Base-by-base conservation (phyloP, 1,140 invertebrate genomes). In the Penaeus vannamei region DNA sequence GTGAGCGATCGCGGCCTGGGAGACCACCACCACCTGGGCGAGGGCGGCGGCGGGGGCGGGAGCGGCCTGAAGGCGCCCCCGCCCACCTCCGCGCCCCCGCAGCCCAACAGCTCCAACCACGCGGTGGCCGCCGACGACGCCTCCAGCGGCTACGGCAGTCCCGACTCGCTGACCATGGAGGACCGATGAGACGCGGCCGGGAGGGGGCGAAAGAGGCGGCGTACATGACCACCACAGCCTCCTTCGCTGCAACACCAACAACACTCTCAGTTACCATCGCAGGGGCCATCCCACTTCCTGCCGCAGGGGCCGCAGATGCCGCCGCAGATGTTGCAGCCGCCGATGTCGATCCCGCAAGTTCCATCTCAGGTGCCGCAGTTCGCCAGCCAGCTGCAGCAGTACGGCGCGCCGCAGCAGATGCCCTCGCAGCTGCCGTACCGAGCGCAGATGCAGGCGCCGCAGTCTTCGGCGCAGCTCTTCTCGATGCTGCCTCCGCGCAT, bases 71-170 rank as follows among this genome's bases (percentile, higher is more conserved):
- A 87, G 72, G 82, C 87, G 60, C 84, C 29, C 42, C 86, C 85
- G 14, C 69, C 84, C 46, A 80, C 60, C 64, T 66, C 86, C 23
- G 79, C 86, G 26, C 29, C 64, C 26, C 84, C 60, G 32, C 89
- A 83, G 36, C 80, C 82, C 69, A 90, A 84, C 72, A 83, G 69
- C 85, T 84, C 85, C 69, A 87, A 87, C 26, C 89, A 91, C 61
- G 90, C 87, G 82, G 90, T 84, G 64, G 84, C 81, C 76, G 91
- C 90, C 66, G 91, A 91, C 85, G 91, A 91, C 80, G 91, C 91
- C 14, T 91, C 90, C n/a, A 91, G 90, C 60, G 91, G 91, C 36
- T 91, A 91, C 90, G 91, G 91, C 60, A 91, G 91, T 87, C 91
- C 91, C 77, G 91, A 91, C 86, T 91, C 91, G 62, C 79, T 91